Evolutionary conservation across 2,888 invertebrate species (phyloP), one percentile per base, ranked within the genome.

Genomic region (Synergus itoensis): DNA sequence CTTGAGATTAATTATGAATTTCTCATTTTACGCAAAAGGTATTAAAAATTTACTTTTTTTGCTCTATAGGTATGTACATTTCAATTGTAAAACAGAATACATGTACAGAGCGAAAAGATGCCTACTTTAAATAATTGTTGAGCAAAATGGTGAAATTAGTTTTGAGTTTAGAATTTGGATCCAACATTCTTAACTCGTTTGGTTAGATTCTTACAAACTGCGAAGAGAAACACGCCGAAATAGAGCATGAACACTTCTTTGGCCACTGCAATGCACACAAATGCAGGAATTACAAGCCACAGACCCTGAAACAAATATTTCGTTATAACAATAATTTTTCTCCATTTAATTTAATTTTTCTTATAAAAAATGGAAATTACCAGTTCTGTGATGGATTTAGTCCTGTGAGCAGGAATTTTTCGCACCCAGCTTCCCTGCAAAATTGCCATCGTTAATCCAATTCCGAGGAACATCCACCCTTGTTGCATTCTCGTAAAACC

Each of bases 391-490:
- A 96, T 95, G 3, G 92, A 91, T 91, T 95, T 95, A 63, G 96
- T 97, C 86, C 95, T 95, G 75, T 95, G 94, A 40, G 96, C 93
- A 11, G 96, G 95, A 60, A 99, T 94, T 79, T 96, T 94, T 78
- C 99, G 94, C 0, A 98, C 97, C 89, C 97, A 97, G 4, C 96
- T 95, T 63, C 99, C 98, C 94, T 99, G 98, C 77, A 98, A 93
- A 65, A 96, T 86, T 18, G 98, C 97, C 99, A 99, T 99, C 80
- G 97, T 95, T 64, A 97, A 87, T 77, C 99, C 99, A 88, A 98
- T 97, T 78, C 96, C 96, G 87, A 99, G 95, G 92, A 99, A 99
- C 98, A 99, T 98, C 94, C 97, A 97, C 8, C 99, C 99, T 93
- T 99, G 99, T 92, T 99, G 97, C 96, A 98, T 97, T 67, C 98